Evolutionary conservation across 2,113 vertebrate species (phyloP).

Genomic region (Anoura caudifer): DNA sequence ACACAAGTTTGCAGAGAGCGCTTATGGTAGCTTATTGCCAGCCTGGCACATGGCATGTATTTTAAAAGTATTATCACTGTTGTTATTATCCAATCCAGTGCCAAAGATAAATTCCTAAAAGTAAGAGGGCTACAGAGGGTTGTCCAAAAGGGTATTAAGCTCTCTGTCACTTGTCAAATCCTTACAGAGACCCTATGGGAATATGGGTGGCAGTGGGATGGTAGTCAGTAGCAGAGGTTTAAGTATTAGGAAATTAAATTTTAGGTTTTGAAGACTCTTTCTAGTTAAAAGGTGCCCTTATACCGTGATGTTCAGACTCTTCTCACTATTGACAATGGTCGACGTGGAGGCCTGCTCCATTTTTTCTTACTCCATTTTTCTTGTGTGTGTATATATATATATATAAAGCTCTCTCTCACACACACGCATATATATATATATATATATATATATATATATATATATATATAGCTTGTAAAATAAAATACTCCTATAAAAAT

Average conservation of each 20-base stretch:
- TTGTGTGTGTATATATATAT: background rate
- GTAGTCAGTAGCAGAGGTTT: background rate
- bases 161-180: background rate
- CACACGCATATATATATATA: background rate
- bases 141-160: background rate
- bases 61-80: background rate
- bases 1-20: background rate
- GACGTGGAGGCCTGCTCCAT: background rate
- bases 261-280: background rate
- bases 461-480: background rate
- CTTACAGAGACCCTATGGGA: background rate
- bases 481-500: background rate
- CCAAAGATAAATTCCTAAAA: background rate
- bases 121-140: background rate
- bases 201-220: fast-evolving
- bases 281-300: background rate
- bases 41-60: background rate
- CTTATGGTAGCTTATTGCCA: background rate
- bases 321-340: background rate
- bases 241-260: background rate
- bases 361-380: background rate
- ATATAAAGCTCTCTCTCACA: too few relatives aligned
- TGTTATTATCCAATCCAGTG: background rate
- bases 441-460: background rate
- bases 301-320: background rate